phyloP scores from a whole-genome alignment of 1,140 invertebrate genomes.

The Sycophila sp. region DNA sequence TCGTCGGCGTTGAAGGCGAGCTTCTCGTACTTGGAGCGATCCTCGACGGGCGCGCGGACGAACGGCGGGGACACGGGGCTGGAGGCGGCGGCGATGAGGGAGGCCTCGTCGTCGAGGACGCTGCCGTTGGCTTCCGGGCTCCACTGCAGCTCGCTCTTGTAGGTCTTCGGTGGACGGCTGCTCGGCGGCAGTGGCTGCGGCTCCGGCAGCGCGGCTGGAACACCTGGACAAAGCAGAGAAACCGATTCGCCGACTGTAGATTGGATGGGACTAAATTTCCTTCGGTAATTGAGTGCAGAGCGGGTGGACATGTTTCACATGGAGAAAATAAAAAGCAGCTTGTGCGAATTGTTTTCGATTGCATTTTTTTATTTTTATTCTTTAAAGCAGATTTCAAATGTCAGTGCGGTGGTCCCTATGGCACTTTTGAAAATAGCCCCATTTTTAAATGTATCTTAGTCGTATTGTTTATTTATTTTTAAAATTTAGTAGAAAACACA shows the following conservation, averaged over 20 bases:
- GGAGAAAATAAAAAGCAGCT: not conserved
- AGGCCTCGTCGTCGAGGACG: conserved; percentile 53
- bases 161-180: not conserved
- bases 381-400: not conserved
- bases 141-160: conserved; percentile 45
- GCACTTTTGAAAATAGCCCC: not conserved
- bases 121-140: conserved; percentile 37
- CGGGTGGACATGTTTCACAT: not conserved
- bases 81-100: conserved; percentile 52
- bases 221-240: conserved; percentile 32
- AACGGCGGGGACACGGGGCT: conserved; percentile 64
- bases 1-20: conserved; percentile 71
- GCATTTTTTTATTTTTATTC: too few species aligned
- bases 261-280: not conserved
- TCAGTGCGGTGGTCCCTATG: not conserved
- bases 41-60: conserved; percentile 74
- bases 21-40: conserved; percentile 84
- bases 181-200: not conserved
- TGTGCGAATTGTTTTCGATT: too few species aligned
- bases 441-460: too few species aligned
- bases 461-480: not conserved
- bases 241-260: conserved; percentile 3
- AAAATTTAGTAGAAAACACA: not conserved
- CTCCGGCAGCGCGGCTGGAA: too few species aligned
- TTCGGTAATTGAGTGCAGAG: too few species aligned